Base-by-base conservation (phyloP, 2,113 vertebrate genomes). In the Polypterus bichir region DNA sequence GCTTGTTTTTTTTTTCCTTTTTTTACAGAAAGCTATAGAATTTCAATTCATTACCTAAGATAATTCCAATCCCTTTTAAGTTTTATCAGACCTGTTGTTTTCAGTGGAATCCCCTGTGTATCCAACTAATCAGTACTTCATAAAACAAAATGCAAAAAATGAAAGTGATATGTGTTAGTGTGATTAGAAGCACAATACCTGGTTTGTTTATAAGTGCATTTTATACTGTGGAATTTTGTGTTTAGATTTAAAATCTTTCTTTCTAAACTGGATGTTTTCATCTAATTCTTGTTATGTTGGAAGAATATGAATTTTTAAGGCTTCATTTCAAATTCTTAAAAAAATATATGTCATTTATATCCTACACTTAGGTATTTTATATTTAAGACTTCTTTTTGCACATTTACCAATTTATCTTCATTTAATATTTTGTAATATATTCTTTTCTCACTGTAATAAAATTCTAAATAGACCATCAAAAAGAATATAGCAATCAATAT, bases 21-120 rank as follows among this genome's bases (percentile, higher is more conserved):
- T 65, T 4, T 68, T 74, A 68, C 82, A 76, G 83, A 89, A 91
- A 87, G 85, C 88, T 91, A 82, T 84, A 88, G 86, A 88, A 90
- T 92, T 92, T 91, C 88, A 89, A 88, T 92, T 92, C 86, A 90
- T 91, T 91, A 90, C 83, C 85, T 80, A 84, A 83, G 85, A 91
- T 90, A 89, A 90, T 89, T 89, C 87, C 85, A 87, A 87, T 86
- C 85, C 85, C 82, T 89, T 89, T 88, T 89, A 91, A 89, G 86
- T 89, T 91, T 86, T 89, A 89, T 89, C 88, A 87, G 89, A 84
- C 91, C 83, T 88, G 88, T 91, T 90, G 90, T 90, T 86, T 91
- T 80, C 82, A 75, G 78, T 84, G 80, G 77, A 77, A 84, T 90
- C 89, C 89, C 85, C 74, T 79, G 88, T 89, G 89, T 84, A 85